phyloP scores from a whole-genome alignment of 1,140 invertebrate genomes.

The Drosophila serrata region DNA sequence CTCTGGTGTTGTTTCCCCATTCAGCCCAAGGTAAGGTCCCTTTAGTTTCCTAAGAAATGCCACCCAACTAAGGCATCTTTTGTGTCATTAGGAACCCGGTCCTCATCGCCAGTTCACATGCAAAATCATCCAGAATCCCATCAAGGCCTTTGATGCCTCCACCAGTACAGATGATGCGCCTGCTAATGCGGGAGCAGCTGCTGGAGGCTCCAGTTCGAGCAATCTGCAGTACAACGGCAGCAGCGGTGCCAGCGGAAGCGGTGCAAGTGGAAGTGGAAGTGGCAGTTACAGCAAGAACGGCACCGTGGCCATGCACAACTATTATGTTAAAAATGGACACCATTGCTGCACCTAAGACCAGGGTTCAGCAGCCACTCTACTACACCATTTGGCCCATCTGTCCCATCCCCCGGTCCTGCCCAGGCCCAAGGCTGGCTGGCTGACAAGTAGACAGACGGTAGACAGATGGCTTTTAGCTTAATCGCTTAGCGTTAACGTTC shows the following conservation, averaged over 20 bases:
- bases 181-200: neutral
- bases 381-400: neutral
- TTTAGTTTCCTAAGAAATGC: neutral
- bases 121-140: conserved; percentile 70
- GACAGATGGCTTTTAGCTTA: conserved; percentile 10
- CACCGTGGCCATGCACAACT: conserved; percentile 75
- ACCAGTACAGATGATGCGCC: conserved; percentile 34
- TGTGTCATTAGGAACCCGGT: conserved; percentile 54
- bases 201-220: conserved; percentile 11
- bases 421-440: conserved; percentile 7
- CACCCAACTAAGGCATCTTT: too few species aligned
- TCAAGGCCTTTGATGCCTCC: conserved; percentile 63
- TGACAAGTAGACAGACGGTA: neutral
- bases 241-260: conserved; percentile 29
- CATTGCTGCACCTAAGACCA: conserved; percentile 70
- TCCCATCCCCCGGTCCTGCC: neutral
- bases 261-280: neutral
- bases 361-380: neutral
- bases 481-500: conserved; percentile 11
- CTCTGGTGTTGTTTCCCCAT: conserved; percentile 89
- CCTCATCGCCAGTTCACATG: conserved; percentile 77
- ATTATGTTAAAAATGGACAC: conserved; percentile 74
- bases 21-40: conserved; percentile 86
- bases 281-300: conserved; percentile 75
- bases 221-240: conserved; percentile 44